Evolutionary conservation across 2,888 invertebrate species (phyloP).

Genomic region (Drosophila birchii): DNA sequence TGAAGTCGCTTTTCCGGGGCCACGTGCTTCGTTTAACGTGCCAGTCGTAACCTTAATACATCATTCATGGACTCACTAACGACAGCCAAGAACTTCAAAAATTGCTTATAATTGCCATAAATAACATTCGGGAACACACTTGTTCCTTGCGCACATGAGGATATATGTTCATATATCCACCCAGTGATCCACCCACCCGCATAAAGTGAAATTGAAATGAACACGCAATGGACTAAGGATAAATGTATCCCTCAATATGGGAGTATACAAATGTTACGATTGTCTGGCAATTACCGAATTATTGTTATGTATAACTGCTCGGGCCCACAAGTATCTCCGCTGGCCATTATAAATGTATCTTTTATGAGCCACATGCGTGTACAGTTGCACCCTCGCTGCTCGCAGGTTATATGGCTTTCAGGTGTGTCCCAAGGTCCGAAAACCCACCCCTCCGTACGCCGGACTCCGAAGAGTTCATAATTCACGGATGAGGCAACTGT

Average conservation of each 20-base stretch:
- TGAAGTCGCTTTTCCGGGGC: slow-evolving; percentile 3
- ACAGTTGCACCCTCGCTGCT: slow-evolving; percentile 57
- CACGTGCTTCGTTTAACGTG: slow-evolving; percentile 58
- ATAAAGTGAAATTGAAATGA: slow-evolving; percentile 69
- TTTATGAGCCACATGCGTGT: slow-evolving; percentile 67
- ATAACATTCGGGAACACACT: slow-evolving; percentile 63
- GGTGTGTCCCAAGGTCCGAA: slow-evolving; percentile 61
- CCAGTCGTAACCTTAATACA: slow-evolving; percentile 53
- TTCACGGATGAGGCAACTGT: slow-evolving; percentile 70
- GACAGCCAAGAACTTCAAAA: slow-evolving; percentile 37
- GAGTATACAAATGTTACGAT: slow-evolving; percentile 75
- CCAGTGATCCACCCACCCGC: slow-evolving; percentile 54
- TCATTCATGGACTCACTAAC: slow-evolving; percentile 52
- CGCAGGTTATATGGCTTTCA: slow-evolving; percentile 75
- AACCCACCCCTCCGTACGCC: slow-evolving; percentile 49
- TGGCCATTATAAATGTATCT: slow-evolving; percentile 71
- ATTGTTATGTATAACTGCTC: slow-evolving; percentile 76
- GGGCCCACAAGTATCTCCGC: slow-evolving; percentile 53
- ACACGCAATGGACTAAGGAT: slow-evolving; percentile 64
- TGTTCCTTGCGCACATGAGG: slow-evolving; percentile 47
- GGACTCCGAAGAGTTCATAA: slow-evolving; percentile 43
- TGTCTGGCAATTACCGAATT: slow-evolving; percentile 79
- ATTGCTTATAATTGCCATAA: slow-evolving; percentile 68
- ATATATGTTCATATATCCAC: slow-evolving; percentile 3
- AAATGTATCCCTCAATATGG: slow-evolving; percentile 29